These are phyloP conservation scores for Hydrolagus colliei DNA, from an alignment of 2,797 vertebrate genomes.

Conservation along the genomic window DNA sequence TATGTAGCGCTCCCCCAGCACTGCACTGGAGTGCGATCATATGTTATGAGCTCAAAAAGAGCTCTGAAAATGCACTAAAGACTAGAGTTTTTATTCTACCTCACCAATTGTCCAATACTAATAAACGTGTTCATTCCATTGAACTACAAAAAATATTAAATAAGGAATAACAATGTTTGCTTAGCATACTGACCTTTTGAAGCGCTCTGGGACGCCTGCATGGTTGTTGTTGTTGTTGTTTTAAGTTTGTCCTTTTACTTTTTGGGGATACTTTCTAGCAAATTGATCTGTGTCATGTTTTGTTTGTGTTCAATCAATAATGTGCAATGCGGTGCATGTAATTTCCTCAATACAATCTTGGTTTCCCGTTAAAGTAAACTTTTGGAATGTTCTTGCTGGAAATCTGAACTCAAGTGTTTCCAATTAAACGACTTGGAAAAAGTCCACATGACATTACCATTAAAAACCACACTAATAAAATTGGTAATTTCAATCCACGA, in stretches of 20 bases:
- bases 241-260: conserved; percentile 17
- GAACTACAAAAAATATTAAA: not conserved
- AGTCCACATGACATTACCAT: too few relatives aligned
- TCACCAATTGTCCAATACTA: conserved; percentile 13
- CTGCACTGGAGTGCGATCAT: too few relatives aligned
- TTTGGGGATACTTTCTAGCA: not conserved
- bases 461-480: too few relatives aligned
- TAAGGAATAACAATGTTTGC: conserved; percentile 7
- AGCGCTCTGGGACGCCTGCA: too few relatives aligned
- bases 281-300: not conserved
- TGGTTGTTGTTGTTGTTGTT: too few relatives aligned
- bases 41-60: too few relatives aligned
- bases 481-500: too few relatives aligned
- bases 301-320: not conserved
- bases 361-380: not conserved
- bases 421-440: too few relatives aligned
- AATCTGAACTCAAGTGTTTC: not conserved
- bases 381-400: not conserved
- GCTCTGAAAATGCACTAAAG: not conserved
- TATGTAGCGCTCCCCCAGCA: too few relatives aligned
- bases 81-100: not conserved
- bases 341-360: not conserved
- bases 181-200: not conserved
- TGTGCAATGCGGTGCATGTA: not conserved
- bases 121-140: not conserved